A percentile compares a stretch with the other conserved stretches of the same genome.
Evolutionary conservation across 2,113 vertebrate genomes (phyloP).

Genomic region (Myiozetetes cayanensis): DNA sequence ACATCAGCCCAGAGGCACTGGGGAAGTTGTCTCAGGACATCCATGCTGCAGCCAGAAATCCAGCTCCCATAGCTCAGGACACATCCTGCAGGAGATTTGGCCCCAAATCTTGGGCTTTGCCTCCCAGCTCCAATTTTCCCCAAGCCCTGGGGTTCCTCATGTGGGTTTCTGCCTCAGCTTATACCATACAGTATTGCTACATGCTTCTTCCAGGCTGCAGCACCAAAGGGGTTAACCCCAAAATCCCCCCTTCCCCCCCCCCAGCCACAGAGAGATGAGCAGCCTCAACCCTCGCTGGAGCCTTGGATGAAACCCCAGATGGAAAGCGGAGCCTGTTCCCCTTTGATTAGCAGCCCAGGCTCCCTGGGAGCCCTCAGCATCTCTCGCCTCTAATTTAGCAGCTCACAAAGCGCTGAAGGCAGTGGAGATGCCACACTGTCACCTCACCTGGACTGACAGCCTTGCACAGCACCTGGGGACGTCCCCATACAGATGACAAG

Average conservation of each 20-base stretch:
- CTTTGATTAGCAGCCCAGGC: slow-evolving; percentile 21
- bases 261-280: accelerated
- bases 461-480: not conserved
- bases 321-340: not conserved
- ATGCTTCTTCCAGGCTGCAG: not conserved
- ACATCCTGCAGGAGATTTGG: not conserved
- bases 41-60: not conserved
- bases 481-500: not conserved
- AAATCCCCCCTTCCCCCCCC: not conserved
- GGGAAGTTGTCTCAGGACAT: not conserved
- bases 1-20: not conserved
- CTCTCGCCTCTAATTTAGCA: not conserved
- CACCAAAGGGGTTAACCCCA: not conserved
- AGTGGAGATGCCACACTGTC: not conserved
- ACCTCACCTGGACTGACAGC: not conserved
- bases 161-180: not conserved
- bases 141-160: not conserved
- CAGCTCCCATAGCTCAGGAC: accelerated
- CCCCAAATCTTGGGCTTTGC: not conserved
- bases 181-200: not conserved
- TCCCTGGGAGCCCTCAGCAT: not conserved
- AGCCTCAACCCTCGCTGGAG: not conserved
- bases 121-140: not conserved
- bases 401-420: not conserved
- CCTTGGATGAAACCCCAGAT: not conserved